Percentiles rank a stretch among this genome's conserved stretches.
Conservation (phyloP, 2,888 invertebrate species). For the Cinara cedri region DNA sequence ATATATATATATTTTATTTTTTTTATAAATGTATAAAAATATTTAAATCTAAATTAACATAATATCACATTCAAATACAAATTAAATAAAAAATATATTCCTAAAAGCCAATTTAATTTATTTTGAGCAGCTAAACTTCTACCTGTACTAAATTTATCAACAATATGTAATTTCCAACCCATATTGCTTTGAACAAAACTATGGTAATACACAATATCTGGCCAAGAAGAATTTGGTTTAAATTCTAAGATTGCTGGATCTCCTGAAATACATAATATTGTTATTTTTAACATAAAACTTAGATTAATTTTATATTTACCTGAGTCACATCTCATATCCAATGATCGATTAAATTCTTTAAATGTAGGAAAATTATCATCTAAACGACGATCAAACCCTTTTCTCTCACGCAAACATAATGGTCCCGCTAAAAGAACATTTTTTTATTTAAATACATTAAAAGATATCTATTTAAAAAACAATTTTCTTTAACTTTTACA, state of each 20-base stretch:
- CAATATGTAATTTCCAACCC: constrained; percentile 92
- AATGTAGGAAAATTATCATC: constrained; percentile 81
- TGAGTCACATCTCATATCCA: constrained; percentile 73
- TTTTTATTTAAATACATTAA: background rate
- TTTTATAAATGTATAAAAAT: constrained; percentile 23
- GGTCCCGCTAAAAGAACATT: constrained; percentile 71
- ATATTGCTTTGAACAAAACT: constrained; percentile 92
- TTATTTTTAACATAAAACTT: background rate
- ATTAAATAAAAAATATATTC: constrained; percentile 25
- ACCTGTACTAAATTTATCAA: constrained; percentile 71
- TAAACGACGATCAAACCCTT: constrained; percentile 74
- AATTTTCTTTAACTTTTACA: background rate
- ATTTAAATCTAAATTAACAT: constrained; percentile 14
- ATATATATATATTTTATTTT: constrained; percentile 24
- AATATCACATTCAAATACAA: constrained; percentile 31
- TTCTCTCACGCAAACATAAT: constrained; percentile 75
- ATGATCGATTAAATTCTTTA: constrained; percentile 81
- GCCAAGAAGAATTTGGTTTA: constrained; percentile 88
- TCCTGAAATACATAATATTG: constrained; percentile 63
- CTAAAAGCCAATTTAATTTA: constrained; percentile 38
- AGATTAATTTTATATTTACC: constrained; percentile 61
- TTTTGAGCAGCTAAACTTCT: constrained; percentile 45
- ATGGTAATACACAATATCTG: constrained; percentile 90
- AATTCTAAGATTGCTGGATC: constrained; percentile 77
- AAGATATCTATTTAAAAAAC: background rate